These are phyloP conservation scores for Notodonta dromedarius DNA, from an alignment of 2,888 invertebrate species.

Conservation along the genomic window DNA sequence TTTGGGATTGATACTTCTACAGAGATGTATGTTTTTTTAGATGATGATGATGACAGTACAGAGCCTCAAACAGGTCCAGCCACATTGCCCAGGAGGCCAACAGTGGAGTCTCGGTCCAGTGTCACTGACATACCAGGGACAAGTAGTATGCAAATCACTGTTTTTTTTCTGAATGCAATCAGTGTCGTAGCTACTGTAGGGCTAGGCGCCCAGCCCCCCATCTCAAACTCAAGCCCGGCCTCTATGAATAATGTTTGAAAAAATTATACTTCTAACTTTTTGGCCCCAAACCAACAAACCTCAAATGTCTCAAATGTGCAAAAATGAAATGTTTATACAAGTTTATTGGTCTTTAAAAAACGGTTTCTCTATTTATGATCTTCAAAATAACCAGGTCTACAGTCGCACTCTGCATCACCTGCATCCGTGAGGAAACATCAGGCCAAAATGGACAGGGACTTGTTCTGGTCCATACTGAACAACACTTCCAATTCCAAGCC, in stretches of 20 bases:
- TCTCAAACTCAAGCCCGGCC: too few relatives aligned
- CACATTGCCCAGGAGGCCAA: slow-evolving; percentile 15
- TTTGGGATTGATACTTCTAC: too few relatives aligned
- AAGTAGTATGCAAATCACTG: slow-evolving; percentile 34
- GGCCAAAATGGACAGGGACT: slow-evolving; percentile 44
- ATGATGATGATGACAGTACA: slow-evolving; percentile 43
- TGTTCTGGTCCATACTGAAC: slow-evolving; percentile 55
- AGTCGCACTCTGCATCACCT: slow-evolving; percentile 19
- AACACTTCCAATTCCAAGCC: slow-evolving; percentile 27
- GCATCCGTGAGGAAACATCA: slow-evolving; percentile 25
- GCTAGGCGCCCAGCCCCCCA: too few relatives aligned
- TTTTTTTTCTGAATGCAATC: background rate
- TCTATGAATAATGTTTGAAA: too few relatives aligned
- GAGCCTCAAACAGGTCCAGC: background rate
- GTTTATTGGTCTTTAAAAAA: too few relatives aligned
- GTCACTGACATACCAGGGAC: slow-evolving; percentile 45
- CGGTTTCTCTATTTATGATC: too few relatives aligned
- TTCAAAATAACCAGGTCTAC: slow-evolving; percentile 17
- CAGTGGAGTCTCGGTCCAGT: slow-evolving; percentile 37
- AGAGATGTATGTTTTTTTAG: slow-evolving; percentile 23
- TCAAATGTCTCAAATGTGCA: too few relatives aligned
- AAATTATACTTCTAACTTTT: too few relatives aligned
- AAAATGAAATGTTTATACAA: too few relatives aligned
- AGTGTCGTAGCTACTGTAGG: too few relatives aligned
- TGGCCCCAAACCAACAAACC: too few relatives aligned